These are phyloP conservation scores for Sinocyclocheilus rhinocerous DNA, from an alignment of 2,113 vertebrate species.

Conservation along the genomic window DNA sequence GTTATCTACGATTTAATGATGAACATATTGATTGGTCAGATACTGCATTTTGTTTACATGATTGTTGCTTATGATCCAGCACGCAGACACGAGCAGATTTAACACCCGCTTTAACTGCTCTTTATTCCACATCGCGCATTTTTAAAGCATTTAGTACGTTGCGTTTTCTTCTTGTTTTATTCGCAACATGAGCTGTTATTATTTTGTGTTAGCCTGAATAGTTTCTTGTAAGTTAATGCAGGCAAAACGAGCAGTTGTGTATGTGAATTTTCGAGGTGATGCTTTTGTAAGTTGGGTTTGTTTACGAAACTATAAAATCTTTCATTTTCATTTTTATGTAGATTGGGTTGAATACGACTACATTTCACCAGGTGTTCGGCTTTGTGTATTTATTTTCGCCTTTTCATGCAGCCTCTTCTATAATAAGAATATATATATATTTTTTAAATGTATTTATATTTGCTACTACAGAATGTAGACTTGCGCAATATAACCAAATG, in stretches of 20 bases:
- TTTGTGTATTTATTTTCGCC: neutral
- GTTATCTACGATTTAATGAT: neutral
- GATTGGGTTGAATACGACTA: neutral
- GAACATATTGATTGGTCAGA: slow-evolving; percentile 22
- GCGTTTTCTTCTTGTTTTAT: neutral
- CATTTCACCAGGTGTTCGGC: neutral
- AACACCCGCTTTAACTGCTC: neutral
- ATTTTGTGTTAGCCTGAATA: neutral
- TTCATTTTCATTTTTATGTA: neutral
- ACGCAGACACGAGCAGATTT: neutral
- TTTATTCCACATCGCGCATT: too few relatives aligned
- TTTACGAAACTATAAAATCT: neutral
- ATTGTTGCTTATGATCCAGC: neutral
- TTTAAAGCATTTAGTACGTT: neutral
- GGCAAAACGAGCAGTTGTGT: neutral
- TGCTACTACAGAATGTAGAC: neutral
- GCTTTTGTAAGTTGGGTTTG: neutral
- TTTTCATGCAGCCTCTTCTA: neutral
- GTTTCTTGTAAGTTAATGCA: neutral
- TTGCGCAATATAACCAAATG: neutral
- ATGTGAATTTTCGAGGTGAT: too few relatives aligned
- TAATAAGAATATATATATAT: neutral
- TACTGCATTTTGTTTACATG: slow-evolving; percentile 18
- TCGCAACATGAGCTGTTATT: neutral
- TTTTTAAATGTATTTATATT: neutral